Percentiles rank a stretch among this genome's conserved stretches.
phyloP scores from a whole-genome alignment of 2,797 vertebrate genomes.

The Sebastes taczanowskii region DNA sequence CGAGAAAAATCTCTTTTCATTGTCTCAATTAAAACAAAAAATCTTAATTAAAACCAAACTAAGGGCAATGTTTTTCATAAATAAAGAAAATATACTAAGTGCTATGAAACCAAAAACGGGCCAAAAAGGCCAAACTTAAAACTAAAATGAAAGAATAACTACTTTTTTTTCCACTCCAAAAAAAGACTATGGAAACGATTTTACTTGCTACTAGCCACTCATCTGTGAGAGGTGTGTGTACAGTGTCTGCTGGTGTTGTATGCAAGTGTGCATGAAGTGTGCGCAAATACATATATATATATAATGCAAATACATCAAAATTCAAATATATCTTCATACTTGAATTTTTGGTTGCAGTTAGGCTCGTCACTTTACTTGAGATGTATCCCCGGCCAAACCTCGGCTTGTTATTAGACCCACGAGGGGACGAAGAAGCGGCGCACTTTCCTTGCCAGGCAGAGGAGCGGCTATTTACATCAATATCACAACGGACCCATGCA shows the following conservation, averaged over 20 bases:
- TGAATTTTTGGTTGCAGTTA: slow-evolving; percentile 71
- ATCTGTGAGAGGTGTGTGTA: slow-evolving; percentile 76
- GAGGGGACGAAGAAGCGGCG: slow-evolving; percentile 9
- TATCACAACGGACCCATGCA: slow-evolving; percentile 59
- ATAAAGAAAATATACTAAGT: slow-evolving; percentile 14
- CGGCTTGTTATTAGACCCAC: slow-evolving; percentile 22
- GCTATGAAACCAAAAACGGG: slow-evolving; percentile 6
- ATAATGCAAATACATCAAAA: slow-evolving; percentile 71
- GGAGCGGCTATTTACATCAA: slow-evolving; percentile 54
- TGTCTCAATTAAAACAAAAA: slow-evolving; percentile 12
- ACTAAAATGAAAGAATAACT: not conserved
- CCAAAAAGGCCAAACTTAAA: slow-evolving; percentile 2
- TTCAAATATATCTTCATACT: slow-evolving; percentile 66
- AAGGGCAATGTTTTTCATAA: not conserved
- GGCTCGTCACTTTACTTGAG: slow-evolving; percentile 63
- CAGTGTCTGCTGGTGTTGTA: slow-evolving; percentile 82
- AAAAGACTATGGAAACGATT: slow-evolving; percentile 67
- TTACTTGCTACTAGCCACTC: slow-evolving; percentile 67
- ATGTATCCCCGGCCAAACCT: slow-evolving; percentile 77
- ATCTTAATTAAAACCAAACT: slow-evolving; percentile 6
- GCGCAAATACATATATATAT: slow-evolving; percentile 66
- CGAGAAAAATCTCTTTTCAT: not conserved
- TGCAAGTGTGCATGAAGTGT: slow-evolving; percentile 82
- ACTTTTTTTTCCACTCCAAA: not conserved
- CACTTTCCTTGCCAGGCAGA: slow-evolving; percentile 24